Conservation (phyloP, 2,888 invertebrate genomes). For the Spialia ferax region DNA sequence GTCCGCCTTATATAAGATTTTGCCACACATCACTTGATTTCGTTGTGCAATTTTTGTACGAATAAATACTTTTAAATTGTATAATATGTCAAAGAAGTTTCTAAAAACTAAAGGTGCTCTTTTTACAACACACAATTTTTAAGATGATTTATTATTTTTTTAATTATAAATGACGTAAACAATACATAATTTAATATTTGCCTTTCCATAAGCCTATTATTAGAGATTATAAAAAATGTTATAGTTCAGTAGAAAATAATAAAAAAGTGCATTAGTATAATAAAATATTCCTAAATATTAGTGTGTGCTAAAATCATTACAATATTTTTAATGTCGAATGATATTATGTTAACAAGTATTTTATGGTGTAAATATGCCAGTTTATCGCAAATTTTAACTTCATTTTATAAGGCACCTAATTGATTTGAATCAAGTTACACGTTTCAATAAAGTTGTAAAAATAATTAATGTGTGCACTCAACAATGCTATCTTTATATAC, state of each 20-base stretch:
- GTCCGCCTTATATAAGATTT: not conserved
- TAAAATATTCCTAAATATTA: not conserved
- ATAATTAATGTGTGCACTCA: not conserved
- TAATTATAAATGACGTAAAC: not conserved
- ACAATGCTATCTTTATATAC: not conserved
- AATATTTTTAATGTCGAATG: not conserved
- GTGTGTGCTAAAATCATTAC: not conserved
- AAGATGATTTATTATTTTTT: not conserved
- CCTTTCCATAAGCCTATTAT: too few species aligned
- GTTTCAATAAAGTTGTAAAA: not conserved
- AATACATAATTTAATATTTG: not conserved
- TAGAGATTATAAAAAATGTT: not conserved
- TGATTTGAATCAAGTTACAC: too few species aligned
- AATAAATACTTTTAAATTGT: not conserved
- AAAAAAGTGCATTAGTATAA: not conserved
- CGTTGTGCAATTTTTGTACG: not conserved
- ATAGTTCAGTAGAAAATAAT: not conserved
- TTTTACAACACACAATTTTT: not conserved
- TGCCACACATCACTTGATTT: not conserved
- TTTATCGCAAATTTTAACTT: too few species aligned
- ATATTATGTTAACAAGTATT: not conserved
- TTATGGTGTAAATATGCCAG: not conserved
- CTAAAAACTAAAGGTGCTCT: too few species aligned
- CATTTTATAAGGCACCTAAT: too few species aligned
- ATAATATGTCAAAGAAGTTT: not conserved